phyloP scores from a whole-genome alignment of 2,888 invertebrate species.

The Micropterix aruncella region DNA sequence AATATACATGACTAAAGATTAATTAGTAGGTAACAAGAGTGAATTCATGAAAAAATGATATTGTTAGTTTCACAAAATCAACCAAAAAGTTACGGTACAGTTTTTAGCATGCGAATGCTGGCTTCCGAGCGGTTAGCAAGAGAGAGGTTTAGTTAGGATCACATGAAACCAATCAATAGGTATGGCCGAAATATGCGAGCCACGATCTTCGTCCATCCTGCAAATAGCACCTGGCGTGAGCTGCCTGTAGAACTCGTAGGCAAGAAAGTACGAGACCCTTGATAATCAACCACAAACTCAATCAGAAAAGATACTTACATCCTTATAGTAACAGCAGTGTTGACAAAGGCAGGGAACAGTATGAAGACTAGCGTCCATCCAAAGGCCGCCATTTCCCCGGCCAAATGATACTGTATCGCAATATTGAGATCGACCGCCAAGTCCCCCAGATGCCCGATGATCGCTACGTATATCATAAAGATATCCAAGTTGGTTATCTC shows the following conservation, averaged over 20 bases:
- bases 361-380: slow-evolving; percentile 56
- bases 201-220: too few relatives aligned
- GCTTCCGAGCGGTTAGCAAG: too few relatives aligned
- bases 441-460: slow-evolving; percentile 54
- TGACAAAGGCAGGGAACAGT: slow-evolving; percentile 58
- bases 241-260: neutral
- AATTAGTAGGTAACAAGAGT: too few relatives aligned
- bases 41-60: too few relatives aligned
- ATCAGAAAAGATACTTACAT: slow-evolving; percentile 39
- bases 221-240: too few relatives aligned
- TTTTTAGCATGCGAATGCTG: too few relatives aligned
- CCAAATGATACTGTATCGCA: slow-evolving; percentile 46
- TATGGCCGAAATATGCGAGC: too few relatives aligned
- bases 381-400: slow-evolving; percentile 43
- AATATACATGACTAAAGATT: too few relatives aligned
- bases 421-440: slow-evolving; percentile 55
- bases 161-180: too few relatives aligned
- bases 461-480: slow-evolving; percentile 48
- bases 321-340: slow-evolving; percentile 56
- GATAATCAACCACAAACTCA: neutral
- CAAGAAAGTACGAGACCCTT: neutral
- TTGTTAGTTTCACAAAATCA: too few relatives aligned
- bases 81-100: too few relatives aligned
- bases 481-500: slow-evolving; percentile 46
- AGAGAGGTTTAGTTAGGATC: too few relatives aligned